Conservation (phyloP, 2,888 invertebrate species). For the Eupeodes luniger region DNA sequence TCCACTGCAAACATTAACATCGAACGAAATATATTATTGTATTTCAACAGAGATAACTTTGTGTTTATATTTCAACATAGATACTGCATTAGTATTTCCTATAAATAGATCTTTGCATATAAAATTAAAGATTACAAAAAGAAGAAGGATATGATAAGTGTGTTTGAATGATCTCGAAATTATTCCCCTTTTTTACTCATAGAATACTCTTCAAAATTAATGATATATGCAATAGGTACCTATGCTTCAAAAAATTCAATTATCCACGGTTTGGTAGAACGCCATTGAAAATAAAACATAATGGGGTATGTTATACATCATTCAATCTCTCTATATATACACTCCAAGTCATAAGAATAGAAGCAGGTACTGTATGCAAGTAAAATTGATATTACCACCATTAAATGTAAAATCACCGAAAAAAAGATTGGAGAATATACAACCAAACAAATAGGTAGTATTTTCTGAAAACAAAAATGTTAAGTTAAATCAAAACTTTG, state of each 20-base stretch:
- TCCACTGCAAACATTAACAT: background rate
- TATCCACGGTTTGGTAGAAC: background rate
- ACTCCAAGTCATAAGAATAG: no score
- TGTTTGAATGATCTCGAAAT: background rate
- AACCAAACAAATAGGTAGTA: no score
- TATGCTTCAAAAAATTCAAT: conserved; percentile 8
- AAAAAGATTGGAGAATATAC: no score
- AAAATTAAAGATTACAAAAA: background rate
- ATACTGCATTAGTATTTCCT: no score
- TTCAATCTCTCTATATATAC: background rate
- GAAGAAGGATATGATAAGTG: background rate
- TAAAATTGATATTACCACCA: no score
- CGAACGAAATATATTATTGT: background rate
- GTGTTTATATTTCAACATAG: background rate
- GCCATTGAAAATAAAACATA: background rate
- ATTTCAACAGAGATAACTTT: background rate
- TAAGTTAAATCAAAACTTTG: no score
- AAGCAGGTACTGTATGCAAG: no score
- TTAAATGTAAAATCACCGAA: no score
- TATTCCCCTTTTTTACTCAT: background rate
- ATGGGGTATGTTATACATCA: background rate
- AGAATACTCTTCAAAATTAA: background rate
- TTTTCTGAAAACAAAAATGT: no score
- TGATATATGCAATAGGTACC: background rate
- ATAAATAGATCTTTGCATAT: background rate